Evolutionary conservation across 2,888 invertebrate genomes (phyloP), one percentile per base, ranked within the genome.

Genomic region (Pollenia labialis): DNA sequence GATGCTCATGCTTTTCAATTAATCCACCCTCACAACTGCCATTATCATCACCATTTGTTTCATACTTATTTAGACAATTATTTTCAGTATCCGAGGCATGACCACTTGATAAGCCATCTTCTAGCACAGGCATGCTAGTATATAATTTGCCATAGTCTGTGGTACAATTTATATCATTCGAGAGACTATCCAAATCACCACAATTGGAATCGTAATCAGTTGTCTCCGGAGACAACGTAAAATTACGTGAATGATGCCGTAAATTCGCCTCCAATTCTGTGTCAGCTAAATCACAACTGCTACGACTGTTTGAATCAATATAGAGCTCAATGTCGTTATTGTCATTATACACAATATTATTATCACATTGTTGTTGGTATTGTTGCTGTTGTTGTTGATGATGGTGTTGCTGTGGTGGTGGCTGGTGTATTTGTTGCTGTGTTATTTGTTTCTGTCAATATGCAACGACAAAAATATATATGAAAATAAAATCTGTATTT

Each of bases 31-130:
- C 87, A 88, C 12, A 82, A 80, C 56, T 87, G 69, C 50, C 87
- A 81, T 69, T 85, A 86, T 42, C 83, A 80, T 62, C 79, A 23
- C 82, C 82, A 71, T 88, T 89, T 46, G 85, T 88, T 60, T 89
- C 89, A 23, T 81, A 79, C 62, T 89, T 87, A 74, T 79, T 79
- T 62, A 91, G 89, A 52, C 84, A 84, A 77, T 97, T 97, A 92
- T 97, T 97, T 93, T 98, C 98, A 0, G 96, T 97, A 92, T 98
- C 98, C 81, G 98, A 98, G 0, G 97, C 97, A 92, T 98, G 98
- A 4, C 98, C 98, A 77, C 98, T 98, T 4, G 98, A 98, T 81
- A 99, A 94, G 0, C 98, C 98, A 93, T 99, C 99, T 92, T 98
- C 98, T 56, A 99, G 95, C 18, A 98, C 96, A 0, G 99, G 99